A percentile compares a stretch with the other conserved stretches of the same genome.
Conservation (phyloP, 92 coral and sea anemone genomes). For the Epizoanthus scotinus region DNA sequence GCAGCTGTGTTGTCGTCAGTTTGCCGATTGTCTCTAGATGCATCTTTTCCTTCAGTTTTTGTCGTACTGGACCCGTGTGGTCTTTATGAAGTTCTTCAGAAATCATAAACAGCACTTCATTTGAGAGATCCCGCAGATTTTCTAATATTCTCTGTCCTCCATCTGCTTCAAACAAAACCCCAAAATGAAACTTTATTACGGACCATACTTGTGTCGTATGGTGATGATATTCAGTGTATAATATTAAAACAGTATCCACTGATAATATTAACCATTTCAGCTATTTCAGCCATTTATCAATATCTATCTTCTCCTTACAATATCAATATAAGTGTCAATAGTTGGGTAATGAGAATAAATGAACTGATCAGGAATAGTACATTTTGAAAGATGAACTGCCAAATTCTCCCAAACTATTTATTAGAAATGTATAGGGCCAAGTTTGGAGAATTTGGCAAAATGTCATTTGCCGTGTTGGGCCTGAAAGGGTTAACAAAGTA, state of each 20-base stretch:
- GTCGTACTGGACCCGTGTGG: not conserved
- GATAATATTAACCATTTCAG: not conserved
- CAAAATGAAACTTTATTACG: not conserved
- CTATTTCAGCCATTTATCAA: no score
- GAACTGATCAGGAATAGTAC: no score
- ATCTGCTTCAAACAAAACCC: slow-evolving; percentile 9
- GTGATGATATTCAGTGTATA: not conserved
- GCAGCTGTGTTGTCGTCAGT: not conserved
- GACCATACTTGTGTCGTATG: not conserved
- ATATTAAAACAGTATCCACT: not conserved
- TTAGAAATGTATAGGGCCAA: no score
- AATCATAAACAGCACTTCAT: not conserved
- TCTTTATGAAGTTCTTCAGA: not conserved
- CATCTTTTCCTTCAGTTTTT: slow-evolving; percentile 8
- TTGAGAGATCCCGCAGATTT: slow-evolving; percentile 1
- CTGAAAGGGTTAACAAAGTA: no score
- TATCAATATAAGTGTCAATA: no score
- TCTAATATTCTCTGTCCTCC: not conserved
- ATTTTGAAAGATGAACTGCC: no score
- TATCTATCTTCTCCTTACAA: no score
- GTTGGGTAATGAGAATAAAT: no score
- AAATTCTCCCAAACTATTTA: no score
- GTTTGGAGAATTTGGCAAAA: no score
- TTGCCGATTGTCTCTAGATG: not conserved
- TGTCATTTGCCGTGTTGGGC: no score